These are phyloP conservation scores for Mormyrops boulengeri DNA, from an alignment of 2,797 vertebrate species.

Conservation along the genomic window DNA sequence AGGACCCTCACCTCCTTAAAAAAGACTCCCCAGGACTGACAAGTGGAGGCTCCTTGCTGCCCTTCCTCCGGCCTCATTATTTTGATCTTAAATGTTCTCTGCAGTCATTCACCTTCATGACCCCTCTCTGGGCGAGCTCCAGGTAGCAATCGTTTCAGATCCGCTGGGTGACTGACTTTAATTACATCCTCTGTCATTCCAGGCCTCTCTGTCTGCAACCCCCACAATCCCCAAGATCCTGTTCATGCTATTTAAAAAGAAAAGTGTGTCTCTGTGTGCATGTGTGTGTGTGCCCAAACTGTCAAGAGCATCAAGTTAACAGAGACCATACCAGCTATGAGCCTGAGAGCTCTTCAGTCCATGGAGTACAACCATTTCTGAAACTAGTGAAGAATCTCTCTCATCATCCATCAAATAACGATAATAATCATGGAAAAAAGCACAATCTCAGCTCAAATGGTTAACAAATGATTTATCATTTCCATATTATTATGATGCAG, in stretches of 20 bases:
- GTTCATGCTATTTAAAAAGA: slow-evolving; percentile 6
- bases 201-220: neutral
- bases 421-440: neutral
- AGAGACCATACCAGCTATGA: neutral
- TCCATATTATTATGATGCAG: neutral
- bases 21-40: slow-evolving; percentile 8
- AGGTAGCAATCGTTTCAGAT: slow-evolving; percentile 4
- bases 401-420: neutral
- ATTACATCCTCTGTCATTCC: neutral
- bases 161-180: slow-evolving; percentile 12
- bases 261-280: neutral
- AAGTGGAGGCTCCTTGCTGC: neutral
- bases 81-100: slow-evolving; percentile 10
- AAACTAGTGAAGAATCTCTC: neutral
- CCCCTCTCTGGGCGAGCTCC: neutral
- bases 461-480: neutral
- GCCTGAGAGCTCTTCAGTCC: neutral
- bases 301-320: neutral
- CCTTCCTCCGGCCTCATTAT: slow-evolving; percentile 5
- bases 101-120: neutral
- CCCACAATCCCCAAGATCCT: neutral
- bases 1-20: neutral
- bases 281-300: neutral
- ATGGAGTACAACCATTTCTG: neutral
- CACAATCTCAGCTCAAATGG: neutral